Evolutionary conservation across 2,797 vertebrate species (phyloP).

Genomic region (Tangara arthus): DNA sequence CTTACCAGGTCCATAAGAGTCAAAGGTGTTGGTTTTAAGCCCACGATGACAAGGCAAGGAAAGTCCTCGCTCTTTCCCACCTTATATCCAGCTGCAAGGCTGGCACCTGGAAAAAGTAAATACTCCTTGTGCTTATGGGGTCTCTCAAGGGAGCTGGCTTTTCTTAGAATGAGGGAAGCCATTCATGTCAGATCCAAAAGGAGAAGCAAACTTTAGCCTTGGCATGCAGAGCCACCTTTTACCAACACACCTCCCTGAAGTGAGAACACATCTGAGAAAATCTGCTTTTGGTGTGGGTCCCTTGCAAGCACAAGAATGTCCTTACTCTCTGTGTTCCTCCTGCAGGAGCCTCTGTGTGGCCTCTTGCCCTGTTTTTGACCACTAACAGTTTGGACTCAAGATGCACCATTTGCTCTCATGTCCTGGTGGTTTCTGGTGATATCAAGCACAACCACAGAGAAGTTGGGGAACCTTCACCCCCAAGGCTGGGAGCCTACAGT

Average conservation of each 20-base stretch:
- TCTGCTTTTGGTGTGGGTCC: background rate
- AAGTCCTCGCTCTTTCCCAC: background rate
- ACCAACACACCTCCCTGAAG: background rate
- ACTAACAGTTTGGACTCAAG: background rate
- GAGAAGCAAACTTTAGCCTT: background rate
- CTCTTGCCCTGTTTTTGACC: background rate
- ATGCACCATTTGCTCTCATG: background rate
- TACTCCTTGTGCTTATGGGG: background rate
- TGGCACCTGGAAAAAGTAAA: background rate
- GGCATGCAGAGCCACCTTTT: background rate
- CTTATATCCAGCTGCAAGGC: background rate
- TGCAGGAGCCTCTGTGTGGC: background rate
- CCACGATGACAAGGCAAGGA: background rate
- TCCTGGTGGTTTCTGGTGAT: background rate
- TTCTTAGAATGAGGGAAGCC: background rate
- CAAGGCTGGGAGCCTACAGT: fast-evolving
- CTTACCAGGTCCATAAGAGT: background rate
- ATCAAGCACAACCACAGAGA: background rate
- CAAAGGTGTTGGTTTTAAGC: background rate
- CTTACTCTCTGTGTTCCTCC: background rate
- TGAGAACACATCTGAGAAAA: background rate
- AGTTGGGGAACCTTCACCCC: background rate
- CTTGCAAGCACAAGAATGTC: background rate
- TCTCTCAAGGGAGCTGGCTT: background rate
- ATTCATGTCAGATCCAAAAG: background rate